Percentiles rank a stretch among this genome's conserved stretches.
Evolutionary conservation across 2,888 invertebrate species (phyloP).

Genomic region (Zhuqinia jingwanae): DNA sequence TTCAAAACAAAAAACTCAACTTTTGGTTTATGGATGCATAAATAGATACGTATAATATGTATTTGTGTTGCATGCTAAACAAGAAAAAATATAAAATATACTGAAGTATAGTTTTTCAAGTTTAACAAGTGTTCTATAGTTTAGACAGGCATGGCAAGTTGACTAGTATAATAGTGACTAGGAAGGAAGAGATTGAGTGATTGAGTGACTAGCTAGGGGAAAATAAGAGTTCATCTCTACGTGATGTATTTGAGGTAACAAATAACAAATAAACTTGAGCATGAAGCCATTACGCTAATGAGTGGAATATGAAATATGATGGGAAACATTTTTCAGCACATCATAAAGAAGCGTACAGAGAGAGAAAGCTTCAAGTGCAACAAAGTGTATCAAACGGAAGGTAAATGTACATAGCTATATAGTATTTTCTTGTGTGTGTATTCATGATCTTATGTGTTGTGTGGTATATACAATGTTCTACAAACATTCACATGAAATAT

Average conservation of each 20-base stretch:
- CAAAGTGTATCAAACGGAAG: constrained; percentile 42
- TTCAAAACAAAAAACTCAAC: neutral
- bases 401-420: neutral
- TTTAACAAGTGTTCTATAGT: constrained; percentile 12
- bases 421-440: neutral
- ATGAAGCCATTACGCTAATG: constrained; percentile 61
- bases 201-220: constrained; percentile 21
- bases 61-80: neutral
- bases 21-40: neutral
- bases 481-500: neutral
- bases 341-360: neutral
- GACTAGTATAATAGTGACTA: neutral
- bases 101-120: neutral
- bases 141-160: too few relatives aligned
- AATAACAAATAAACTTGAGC: constrained; percentile 50
- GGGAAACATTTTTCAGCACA: constrained; percentile 38
- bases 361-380: constrained; percentile 35
- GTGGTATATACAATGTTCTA: too few relatives aligned
- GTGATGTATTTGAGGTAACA: constrained; percentile 48
- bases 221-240: constrained; percentile 31
- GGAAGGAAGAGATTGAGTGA: neutral
- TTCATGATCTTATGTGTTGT: neutral
- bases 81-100: neutral
- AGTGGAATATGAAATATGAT: constrained; percentile 49
- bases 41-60: neutral